Evolutionary conservation across 1,140 invertebrate genomes (phyloP).

Genomic region (Harlomillsia oculata): DNA sequence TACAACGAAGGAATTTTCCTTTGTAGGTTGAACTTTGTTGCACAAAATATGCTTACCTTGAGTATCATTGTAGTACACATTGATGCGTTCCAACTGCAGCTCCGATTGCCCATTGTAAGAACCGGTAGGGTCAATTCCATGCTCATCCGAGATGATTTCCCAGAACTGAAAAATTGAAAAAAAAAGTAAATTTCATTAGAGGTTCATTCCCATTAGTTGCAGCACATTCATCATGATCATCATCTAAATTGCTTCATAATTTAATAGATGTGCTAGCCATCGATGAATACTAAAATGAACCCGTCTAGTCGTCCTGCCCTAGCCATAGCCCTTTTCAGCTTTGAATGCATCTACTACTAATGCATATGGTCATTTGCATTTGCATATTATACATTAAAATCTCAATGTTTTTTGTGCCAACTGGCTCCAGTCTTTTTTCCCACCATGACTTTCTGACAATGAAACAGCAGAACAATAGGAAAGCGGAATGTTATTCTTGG

Average conservation of each 20-base stretch:
- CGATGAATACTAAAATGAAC: too few species aligned
- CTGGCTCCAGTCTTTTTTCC: too few species aligned
- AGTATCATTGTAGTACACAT: slow-evolving; percentile 49
- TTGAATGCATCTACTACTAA: not conserved
- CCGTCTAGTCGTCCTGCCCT: too few species aligned
- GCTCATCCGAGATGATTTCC: slow-evolving; percentile 53
- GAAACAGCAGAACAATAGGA: too few species aligned
- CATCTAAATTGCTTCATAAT: not conserved
- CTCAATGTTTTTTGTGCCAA: too few species aligned
- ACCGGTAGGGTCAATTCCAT: slow-evolving; percentile 45
- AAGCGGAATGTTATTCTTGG: too few species aligned
- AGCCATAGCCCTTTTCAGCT: too few species aligned
- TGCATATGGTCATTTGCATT: not conserved
- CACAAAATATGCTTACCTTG: slow-evolving; percentile 28
- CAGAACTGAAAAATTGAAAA: slow-evolving; percentile 43
- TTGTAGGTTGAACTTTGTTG: too few species aligned
- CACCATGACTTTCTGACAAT: too few species aligned
- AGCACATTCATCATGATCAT: too few species aligned
- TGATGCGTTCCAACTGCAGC: slow-evolving; percentile 47
- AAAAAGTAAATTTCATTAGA: not conserved
- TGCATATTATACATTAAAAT: too few species aligned
- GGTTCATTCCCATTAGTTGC: not conserved
- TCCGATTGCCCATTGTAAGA: slow-evolving; percentile 43
- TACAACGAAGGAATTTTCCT: too few species aligned
- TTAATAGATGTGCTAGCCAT: not conserved